These are phyloP conservation scores for Pteropus alecto DNA, from an alignment of 2,113 vertebrate genomes.

Conservation along the genomic window DNA sequence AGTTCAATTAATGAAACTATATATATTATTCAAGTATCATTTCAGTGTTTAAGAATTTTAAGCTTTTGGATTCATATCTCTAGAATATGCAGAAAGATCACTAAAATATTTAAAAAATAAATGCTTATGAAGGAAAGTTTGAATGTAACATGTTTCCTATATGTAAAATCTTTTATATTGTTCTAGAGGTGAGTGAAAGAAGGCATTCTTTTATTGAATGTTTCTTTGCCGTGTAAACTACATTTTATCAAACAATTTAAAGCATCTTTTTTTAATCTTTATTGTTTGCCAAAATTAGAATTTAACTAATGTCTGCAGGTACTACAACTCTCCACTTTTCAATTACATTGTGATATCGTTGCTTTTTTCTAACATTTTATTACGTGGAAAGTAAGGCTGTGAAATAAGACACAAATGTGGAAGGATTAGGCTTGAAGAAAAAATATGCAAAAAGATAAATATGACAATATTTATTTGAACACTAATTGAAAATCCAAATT, in stretches of 20 bases:
- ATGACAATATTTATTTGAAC: background rate
- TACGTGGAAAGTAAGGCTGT: background rate
- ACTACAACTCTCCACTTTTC: background rate
- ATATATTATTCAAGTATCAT: background rate
- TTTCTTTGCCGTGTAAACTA: slow-evolving; percentile 61
- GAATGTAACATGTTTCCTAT: slow-evolving; percentile 55
- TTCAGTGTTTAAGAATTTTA: background rate
- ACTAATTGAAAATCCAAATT: slow-evolving; percentile 26
- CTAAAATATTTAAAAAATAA: slow-evolving; percentile 68
- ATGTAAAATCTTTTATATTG: slow-evolving; percentile 62
- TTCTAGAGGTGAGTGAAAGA: slow-evolving; percentile 62
- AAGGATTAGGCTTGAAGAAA: background rate
- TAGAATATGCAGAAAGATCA: slow-evolving; percentile 68
- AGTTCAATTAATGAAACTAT: background rate
- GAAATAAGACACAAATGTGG: background rate
- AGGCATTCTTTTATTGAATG: slow-evolving; percentile 50
- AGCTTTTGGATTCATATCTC: background rate
- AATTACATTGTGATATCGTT: background rate
- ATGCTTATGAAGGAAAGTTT: slow-evolving; percentile 53
- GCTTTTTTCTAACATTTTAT: background rate
- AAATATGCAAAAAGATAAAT: background rate
- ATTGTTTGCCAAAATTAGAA: slow-evolving; percentile 39
- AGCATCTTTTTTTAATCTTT: slow-evolving; percentile 10
- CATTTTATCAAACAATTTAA: slow-evolving; percentile 36
- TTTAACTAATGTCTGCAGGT: slow-evolving; percentile 60